Evolutionary conservation across 2,888 invertebrate species (phyloP).

Genomic region (Netelia inedita): DNA sequence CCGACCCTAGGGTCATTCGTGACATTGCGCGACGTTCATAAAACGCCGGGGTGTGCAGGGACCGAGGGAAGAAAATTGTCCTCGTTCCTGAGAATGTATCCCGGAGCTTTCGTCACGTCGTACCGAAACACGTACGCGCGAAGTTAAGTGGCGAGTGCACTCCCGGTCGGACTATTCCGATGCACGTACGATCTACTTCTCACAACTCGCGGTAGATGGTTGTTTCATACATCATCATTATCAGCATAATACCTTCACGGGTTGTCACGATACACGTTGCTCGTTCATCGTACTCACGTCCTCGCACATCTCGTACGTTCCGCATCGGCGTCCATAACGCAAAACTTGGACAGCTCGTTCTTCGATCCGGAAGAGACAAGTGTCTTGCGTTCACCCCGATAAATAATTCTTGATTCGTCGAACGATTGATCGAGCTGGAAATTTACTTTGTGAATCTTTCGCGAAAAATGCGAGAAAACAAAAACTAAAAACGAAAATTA

Average conservation of each 20-base stretch:
- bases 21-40: neutral
- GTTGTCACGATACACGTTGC: slow-evolving; percentile 14
- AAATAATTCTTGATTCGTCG: no score
- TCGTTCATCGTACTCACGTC: slow-evolving; percentile 15
- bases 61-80: slow-evolving; percentile 52
- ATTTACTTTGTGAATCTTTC: no score
- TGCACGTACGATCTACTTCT: slow-evolving; percentile 58
- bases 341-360: no score
- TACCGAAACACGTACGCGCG: slow-evolving; percentile 54
- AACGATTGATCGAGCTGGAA: no score
- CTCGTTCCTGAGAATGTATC: slow-evolving; percentile 53
- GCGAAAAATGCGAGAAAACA: no score
- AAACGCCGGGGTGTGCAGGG: neutral
- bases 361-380: no score
- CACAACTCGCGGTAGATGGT: slow-evolving; percentile 17
- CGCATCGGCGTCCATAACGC: no score
- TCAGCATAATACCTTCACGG: slow-evolving; percentile 36
- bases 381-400: no score
- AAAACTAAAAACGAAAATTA: no score
- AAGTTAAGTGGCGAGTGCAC: slow-evolving; percentile 21
- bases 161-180: slow-evolving; percentile 29
- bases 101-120: slow-evolving; percentile 58
- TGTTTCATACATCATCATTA: slow-evolving; percentile 62
- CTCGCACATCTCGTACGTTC: slow-evolving; percentile 2
- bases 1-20: neutral